Conservation (phyloP, 1,140 invertebrate species). For the Trachymyrmex cornetzi region DNA sequence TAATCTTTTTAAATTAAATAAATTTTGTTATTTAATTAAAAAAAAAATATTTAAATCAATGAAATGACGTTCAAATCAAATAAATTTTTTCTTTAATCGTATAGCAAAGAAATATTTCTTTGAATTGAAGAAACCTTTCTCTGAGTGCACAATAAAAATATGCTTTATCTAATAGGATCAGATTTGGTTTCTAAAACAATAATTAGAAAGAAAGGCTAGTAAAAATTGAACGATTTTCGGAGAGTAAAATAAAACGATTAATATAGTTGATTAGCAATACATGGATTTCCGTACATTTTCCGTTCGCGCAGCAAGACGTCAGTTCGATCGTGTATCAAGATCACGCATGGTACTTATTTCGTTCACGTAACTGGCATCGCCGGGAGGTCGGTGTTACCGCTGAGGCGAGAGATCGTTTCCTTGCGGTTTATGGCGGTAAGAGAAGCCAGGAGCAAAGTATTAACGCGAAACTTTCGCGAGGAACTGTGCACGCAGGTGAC, state of each 20-base stretch:
- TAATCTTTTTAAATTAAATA: too few species aligned
- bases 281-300: background rate
- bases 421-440: slow-evolving; percentile 5
- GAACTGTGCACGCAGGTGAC: slow-evolving; percentile 49
- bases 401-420: slow-evolving; percentile 24
- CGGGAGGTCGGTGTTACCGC: slow-evolving; percentile 6
- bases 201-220: too few species aligned
- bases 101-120: too few species aligned
- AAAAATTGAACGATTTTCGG: too few species aligned
- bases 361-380: slow-evolving; percentile 22
- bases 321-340: background rate
- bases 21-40: too few species aligned
- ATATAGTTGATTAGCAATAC: too few species aligned
- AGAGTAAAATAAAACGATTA: too few species aligned
- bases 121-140: too few species aligned
- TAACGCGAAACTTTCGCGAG: slow-evolving; percentile 51
- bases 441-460: slow-evolving; percentile 54
- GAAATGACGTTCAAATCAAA: too few species aligned
- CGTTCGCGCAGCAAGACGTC: background rate
- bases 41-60: too few species aligned
- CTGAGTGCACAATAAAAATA: background rate
- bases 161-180: background rate
- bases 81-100: too few species aligned
- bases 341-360: slow-evolving; percentile 4
- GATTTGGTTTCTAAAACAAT: background rate